Conservation (phyloP, 2,888 invertebrate species). For the Eubasilissa splendida region DNA sequence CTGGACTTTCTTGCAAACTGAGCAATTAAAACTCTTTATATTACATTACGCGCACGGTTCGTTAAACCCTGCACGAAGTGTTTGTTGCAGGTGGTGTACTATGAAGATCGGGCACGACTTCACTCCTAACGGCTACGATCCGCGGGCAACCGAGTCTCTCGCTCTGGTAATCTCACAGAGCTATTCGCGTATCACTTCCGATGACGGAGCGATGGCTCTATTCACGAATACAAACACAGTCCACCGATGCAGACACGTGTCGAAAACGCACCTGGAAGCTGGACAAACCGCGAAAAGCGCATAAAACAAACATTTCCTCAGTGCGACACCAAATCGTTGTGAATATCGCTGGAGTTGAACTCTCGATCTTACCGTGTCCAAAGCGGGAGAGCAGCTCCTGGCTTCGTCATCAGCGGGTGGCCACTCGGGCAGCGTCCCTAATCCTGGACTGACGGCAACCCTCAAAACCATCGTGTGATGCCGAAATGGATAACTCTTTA, state of each 20-base stretch:
- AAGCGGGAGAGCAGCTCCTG: constrained; percentile 40
- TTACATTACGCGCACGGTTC: constrained; percentile 33
- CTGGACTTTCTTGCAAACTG: constrained; percentile 42
- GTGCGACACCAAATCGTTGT: neutral
- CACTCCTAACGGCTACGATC: constrained; percentile 4
- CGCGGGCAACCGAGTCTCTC: neutral
- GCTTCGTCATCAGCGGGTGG: constrained; percentile 50
- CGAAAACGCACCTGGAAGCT: neutral
- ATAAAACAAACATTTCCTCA: neutral
- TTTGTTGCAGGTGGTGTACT: constrained; percentile 20
- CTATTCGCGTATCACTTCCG: no score
- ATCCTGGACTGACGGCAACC: constrained; percentile 49
- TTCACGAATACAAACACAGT: no score
- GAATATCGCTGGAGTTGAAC: neutral
- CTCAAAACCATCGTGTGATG: constrained; percentile 50
- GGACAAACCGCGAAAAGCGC: neutral
- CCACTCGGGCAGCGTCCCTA: constrained; percentile 54
- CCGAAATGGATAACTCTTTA: constrained; percentile 8
- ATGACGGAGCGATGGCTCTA: no score
- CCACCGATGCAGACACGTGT: neutral
- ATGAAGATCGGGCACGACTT: constrained; percentile 23
- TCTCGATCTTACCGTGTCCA: constrained; percentile 45
- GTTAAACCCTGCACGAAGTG: constrained; percentile 32
- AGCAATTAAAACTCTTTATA: constrained; percentile 18
- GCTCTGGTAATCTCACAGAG: constrained; percentile 1